phyloP scores from a whole-genome alignment of 2,888 invertebrate genomes.

The Bimastos eiseni region DNA sequence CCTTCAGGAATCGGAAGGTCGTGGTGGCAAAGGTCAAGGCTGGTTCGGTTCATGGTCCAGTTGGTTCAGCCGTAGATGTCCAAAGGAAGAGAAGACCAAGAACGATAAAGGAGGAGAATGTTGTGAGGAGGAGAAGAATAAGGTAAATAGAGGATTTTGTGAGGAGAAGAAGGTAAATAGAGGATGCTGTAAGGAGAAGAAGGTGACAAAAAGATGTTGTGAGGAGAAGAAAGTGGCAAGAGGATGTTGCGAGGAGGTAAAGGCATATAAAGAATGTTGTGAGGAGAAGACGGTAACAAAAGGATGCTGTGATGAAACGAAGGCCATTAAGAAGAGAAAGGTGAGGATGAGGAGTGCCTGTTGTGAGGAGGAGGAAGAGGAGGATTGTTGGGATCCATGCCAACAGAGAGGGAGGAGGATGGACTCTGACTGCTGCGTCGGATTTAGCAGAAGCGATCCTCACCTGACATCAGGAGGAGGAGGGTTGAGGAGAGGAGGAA shows the following conservation, averaged over 20 bases:
- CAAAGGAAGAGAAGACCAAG: neutral
- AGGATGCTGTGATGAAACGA: too few relatives aligned
- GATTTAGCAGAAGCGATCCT: neutral
- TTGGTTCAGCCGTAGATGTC: neutral
- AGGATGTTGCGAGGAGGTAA: too few relatives aligned
- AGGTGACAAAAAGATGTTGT: too few relatives aligned
- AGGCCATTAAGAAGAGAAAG: neutral
- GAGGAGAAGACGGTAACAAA: too few relatives aligned
- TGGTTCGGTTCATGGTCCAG: neutral
- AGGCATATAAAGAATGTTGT: too few relatives aligned
- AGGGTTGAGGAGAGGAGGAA: neutral
- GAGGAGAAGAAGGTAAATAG: neutral
- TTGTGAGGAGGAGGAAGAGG: neutral
- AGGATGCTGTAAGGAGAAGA: too few relatives aligned
- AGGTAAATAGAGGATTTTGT: too few relatives aligned
- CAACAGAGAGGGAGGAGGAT: neutral
- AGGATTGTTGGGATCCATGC: neutral
- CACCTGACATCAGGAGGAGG: neutral
- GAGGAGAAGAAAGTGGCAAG: too few relatives aligned
- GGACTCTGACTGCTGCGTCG: neutral
- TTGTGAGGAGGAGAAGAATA: neutral
- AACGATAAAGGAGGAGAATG: neutral
- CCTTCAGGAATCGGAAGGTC: neutral
- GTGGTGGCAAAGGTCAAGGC: neutral
- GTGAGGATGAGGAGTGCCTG: neutral